Conservation (phyloP, 1,140 invertebrate genomes). For the Drosophila navojoa region DNA sequence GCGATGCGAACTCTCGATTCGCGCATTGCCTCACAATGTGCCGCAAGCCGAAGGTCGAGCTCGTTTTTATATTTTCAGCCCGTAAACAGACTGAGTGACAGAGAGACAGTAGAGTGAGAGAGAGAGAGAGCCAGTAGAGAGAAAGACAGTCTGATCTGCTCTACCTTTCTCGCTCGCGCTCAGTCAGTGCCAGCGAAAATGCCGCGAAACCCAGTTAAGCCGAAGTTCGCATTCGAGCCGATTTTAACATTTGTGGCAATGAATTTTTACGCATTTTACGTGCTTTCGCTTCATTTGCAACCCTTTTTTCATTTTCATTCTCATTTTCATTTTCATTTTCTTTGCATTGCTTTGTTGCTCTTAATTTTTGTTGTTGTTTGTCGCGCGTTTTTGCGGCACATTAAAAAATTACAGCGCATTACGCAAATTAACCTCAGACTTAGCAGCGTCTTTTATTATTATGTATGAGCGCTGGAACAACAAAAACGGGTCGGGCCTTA, state of each 20-base stretch:
- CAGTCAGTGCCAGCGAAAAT: background rate
- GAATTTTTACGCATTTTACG: conserved; percentile 67
- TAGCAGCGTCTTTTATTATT: conserved; percentile 58
- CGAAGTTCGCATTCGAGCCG: conserved; percentile 24
- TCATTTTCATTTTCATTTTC: conserved; percentile 5
- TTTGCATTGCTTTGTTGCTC: background rate
- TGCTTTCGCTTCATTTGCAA: conserved; percentile 50
- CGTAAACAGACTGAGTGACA: background rate
- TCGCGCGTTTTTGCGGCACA: conserved; percentile 54
- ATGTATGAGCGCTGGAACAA: conserved; percentile 2
- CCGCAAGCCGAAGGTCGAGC: conserved; percentile 24
- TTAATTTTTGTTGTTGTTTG: conserved; percentile 28
- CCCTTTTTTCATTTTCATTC: conserved; percentile 39
- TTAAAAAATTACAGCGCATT: conserved; percentile 77
- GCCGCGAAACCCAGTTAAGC: background rate
- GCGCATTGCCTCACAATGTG: conserved; percentile 16
- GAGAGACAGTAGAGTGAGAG: too few species aligned
- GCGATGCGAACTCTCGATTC: conserved; percentile 10
- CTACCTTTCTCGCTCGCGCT: background rate
- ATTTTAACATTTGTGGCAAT: conserved; percentile 61
- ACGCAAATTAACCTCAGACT: conserved; percentile 79
- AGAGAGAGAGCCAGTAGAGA: too few species aligned
- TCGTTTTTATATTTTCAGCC: conserved; percentile 38
- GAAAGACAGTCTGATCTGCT: background rate
- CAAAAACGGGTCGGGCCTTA: too few species aligned